phyloP scores from a whole-genome alignment of 2,113 vertebrate genomes.

The Prunella himalayana region DNA sequence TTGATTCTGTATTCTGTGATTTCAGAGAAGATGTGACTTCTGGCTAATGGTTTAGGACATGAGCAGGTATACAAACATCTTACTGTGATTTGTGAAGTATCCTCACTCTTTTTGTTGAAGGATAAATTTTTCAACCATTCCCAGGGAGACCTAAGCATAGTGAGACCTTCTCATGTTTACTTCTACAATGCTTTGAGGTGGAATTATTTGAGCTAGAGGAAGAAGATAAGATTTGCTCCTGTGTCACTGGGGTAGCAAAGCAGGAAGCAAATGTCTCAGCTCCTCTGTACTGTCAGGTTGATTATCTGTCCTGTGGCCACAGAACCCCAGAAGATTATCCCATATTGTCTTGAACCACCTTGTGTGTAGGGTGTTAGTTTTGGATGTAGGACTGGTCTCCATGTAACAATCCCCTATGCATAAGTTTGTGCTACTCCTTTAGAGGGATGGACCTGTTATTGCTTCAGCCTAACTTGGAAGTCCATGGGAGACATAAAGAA shows the following conservation, averaged over 20 bases:
- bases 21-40: background rate
- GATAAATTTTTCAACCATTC: background rate
- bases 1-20: background rate
- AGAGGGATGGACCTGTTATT: background rate
- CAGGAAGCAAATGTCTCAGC: background rate
- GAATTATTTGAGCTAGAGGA: background rate
- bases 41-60: background rate
- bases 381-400: background rate
- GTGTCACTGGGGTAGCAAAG: background rate
- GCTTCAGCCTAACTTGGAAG: background rate
- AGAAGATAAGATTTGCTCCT: background rate
- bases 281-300: background rate
- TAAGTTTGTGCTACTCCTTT: background rate
- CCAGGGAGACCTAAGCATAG: background rate
- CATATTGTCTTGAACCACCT: background rate
- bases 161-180: background rate
- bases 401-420: background rate
- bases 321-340: background rate
- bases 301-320: background rate
- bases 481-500: background rate
- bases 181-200: accelerated
- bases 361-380: background rate
- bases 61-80: background rate
- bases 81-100: background rate
- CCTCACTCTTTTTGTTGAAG: background rate